Evolutionary conservation across 2,888 invertebrate species (phyloP).

Genomic region (Mycogona germanica): DNA sequence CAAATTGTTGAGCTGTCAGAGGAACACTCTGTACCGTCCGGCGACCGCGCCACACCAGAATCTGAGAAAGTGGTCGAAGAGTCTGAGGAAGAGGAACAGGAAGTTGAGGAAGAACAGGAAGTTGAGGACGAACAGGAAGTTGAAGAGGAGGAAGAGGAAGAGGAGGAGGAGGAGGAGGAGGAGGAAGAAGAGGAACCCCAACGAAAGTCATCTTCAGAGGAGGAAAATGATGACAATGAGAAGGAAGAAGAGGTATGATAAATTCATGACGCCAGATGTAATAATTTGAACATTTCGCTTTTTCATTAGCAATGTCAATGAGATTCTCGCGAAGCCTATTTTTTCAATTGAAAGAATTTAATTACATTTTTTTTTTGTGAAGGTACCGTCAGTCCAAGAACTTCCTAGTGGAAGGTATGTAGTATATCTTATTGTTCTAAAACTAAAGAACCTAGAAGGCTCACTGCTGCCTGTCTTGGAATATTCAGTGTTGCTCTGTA

Average conservation of each 20-base stretch:
- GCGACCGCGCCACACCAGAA: neutral
- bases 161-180: slow-evolving; percentile 21
- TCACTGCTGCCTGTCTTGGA: too few species aligned
- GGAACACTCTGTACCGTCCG: too few species aligned
- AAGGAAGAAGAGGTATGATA: slow-evolving; percentile 28
- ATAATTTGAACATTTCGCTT: slow-evolving; percentile 18
- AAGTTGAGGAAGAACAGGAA: slow-evolving; percentile 19
- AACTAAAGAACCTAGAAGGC: too few species aligned
- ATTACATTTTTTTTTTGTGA: neutral
- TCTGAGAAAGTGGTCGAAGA: slow-evolving; percentile 35
- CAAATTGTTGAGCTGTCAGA: neutral
- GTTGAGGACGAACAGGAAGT: slow-evolving; percentile 27
- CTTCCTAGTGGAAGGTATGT: too few species aligned
- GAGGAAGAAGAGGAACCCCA: slow-evolving; percentile 28
- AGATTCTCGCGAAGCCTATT: neutral
- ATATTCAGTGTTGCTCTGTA: too few species aligned
- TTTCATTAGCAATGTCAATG: neutral
- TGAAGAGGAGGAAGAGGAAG: slow-evolving; percentile 23
- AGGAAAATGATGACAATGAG: slow-evolving; percentile 22
- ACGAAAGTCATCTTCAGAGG: slow-evolving; percentile 20
- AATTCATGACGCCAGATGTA: slow-evolving; percentile 25
- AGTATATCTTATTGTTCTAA: too few species aligned
- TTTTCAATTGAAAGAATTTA: neutral
- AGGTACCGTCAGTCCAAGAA: too few species aligned
- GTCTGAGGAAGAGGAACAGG: slow-evolving; percentile 14